Evolutionary conservation across 1,140 invertebrate species (phyloP).

Genomic region (Lucilia cuprina): DNA sequence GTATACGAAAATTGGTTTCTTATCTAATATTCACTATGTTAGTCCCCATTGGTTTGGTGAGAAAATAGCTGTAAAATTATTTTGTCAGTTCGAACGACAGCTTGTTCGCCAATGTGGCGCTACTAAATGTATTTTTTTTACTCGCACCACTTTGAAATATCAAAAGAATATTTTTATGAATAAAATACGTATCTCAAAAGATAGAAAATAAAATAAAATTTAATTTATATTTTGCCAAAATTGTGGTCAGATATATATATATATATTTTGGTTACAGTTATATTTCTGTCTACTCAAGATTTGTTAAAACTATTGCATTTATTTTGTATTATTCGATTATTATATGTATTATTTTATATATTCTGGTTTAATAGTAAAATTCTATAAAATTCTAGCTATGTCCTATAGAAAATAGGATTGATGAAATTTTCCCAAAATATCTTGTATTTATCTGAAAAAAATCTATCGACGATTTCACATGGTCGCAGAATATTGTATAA

Average conservation of each 20-base stretch:
- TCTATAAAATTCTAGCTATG: too few relatives aligned
- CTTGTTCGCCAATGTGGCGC: constrained; percentile 40
- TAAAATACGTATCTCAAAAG: neutral
- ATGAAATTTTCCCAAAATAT: too few relatives aligned
- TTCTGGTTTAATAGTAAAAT: too few relatives aligned
- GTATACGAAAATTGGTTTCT: constrained; percentile 30
- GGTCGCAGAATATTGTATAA: too few relatives aligned
- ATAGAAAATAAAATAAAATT: neutral
- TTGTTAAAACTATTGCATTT: too few relatives aligned
- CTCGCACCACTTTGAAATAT: neutral
- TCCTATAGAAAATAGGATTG: too few relatives aligned
- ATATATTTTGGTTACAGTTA: too few relatives aligned
- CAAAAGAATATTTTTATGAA: neutral
- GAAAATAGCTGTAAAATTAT: constrained; percentile 42
- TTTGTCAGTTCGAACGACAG: constrained; percentile 38
- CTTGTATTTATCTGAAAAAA: too few relatives aligned
- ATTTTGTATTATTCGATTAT: neutral
- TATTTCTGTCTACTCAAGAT: too few relatives aligned
- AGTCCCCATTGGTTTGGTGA: constrained; percentile 39
- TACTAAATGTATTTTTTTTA: constrained; percentile 18
- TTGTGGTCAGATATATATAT: neutral
- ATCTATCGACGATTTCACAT: too few relatives aligned
- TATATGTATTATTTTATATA: neutral
- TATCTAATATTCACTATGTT: constrained; percentile 30
- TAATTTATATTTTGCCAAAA: neutral